phyloP scores from a whole-genome alignment of 2,113 vertebrate genomes.

The Holacanthus passer region DNA sequence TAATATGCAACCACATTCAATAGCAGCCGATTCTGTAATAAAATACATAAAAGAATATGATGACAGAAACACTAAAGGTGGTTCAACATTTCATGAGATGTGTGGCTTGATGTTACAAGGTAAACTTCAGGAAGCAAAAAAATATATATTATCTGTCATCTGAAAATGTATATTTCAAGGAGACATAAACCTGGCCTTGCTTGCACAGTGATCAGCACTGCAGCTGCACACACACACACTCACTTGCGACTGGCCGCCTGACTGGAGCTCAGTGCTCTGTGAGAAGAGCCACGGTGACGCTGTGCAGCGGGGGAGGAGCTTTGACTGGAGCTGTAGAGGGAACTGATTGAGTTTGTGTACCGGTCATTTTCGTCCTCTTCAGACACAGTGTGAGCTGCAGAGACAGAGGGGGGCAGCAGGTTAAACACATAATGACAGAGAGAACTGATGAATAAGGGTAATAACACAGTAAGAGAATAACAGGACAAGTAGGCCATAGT shows the following conservation, averaged over 20 bases:
- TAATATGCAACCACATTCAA: constrained; percentile 57
- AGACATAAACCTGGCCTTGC: constrained; percentile 47
- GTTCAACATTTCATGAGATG: neutral
- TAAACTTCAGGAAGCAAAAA: neutral
- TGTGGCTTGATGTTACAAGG: neutral
- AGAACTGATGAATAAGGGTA: neutral
- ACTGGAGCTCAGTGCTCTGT: constrained; percentile 26
- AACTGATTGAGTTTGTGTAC: neutral
- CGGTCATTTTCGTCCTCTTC: constrained; percentile 65
- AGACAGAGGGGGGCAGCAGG: neutral
- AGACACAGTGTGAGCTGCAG: constrained; percentile 69
- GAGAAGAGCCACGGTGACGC: constrained; percentile 47
- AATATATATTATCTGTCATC: neutral
- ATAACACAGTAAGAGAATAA: neutral
- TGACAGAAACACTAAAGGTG: neutral
- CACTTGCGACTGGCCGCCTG: constrained; percentile 80
- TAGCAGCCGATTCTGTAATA: constrained; percentile 64
- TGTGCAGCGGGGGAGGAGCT: constrained; percentile 36
- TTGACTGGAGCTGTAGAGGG: constrained; percentile 10
- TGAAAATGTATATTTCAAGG: neutral
- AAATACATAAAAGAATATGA: constrained; percentile 38
- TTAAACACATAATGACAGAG: neutral
- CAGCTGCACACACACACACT: constrained; percentile 77
- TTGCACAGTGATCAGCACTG: constrained; percentile 38
- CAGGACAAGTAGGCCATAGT: neutral